Conservation (phyloP, 35 echinoderm and acorn worm genomes). For the Amphiura filiformis region DNA sequence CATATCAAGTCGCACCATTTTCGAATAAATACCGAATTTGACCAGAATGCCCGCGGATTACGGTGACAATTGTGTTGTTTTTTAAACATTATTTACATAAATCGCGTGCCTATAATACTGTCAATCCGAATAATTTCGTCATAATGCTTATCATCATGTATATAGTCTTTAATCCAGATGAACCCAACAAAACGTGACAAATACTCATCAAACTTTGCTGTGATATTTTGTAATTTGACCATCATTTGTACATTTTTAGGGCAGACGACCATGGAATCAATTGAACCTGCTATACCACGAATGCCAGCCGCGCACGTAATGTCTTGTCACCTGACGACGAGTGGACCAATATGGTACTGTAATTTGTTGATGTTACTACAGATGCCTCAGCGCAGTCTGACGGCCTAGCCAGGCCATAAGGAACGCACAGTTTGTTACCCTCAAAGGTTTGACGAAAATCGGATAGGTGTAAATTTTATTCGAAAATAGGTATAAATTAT, state of each 20-base stretch:
- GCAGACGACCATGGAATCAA: background rate
- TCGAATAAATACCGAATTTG: too few relatives aligned
- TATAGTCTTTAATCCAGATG: background rate
- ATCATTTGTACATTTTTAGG: background rate
- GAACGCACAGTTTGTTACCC: background rate
- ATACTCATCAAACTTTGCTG: background rate
- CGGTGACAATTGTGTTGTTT: too few relatives aligned
- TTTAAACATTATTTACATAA: too few relatives aligned
- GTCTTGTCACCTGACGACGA: background rate
- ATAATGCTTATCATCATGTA: background rate
- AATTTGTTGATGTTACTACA: background rate
- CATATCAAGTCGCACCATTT: too few relatives aligned
- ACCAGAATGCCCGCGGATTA: too few relatives aligned
- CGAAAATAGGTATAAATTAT: background rate
- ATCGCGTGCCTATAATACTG: too few relatives aligned
- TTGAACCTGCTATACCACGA: background rate
- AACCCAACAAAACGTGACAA: background rate
- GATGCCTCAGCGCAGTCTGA: background rate
- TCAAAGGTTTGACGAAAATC: background rate
- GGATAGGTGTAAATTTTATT: background rate
- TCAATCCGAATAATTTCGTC: too few relatives aligned
- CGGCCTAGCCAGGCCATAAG: too few relatives aligned
- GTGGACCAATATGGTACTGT: background rate
- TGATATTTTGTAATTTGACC: background rate
- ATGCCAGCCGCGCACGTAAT: background rate